Evolutionary conservation across 2,888 invertebrate species (phyloP).

Genomic region (Nemotelus pantherinus): DNA sequence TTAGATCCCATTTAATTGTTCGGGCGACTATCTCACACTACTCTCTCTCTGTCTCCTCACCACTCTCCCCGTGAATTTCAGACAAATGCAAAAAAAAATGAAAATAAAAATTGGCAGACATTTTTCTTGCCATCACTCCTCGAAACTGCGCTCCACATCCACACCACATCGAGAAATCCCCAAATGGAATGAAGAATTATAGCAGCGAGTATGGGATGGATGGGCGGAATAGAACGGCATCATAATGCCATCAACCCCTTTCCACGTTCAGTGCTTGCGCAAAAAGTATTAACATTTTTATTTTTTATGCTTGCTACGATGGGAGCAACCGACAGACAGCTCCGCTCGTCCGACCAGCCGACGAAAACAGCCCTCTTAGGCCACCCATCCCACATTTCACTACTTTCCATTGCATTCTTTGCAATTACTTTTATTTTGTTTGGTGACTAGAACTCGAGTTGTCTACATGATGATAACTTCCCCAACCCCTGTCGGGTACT

Average conservation of each 20-base stretch:
- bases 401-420: constrained; percentile 28
- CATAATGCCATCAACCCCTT: constrained; percentile 34
- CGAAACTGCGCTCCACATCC: constrained; percentile 9
- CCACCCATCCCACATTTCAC: not conserved
- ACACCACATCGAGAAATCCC: not conserved
- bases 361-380: not conserved
- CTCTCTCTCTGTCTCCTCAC: not conserved
- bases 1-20: constrained; percentile 27
- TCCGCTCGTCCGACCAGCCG: not conserved
- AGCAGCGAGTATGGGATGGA: constrained; percentile 6
- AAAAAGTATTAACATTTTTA: constrained; percentile 41
- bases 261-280: constrained; percentile 44
- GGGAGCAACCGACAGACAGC: not conserved
- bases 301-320: not conserved
- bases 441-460: too few species aligned
- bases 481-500: too few species aligned
- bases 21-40: not conserved
- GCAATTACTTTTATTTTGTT: not conserved
- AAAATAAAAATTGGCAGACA: constrained; percentile 45
- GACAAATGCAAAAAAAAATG: not conserved
- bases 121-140: constrained; percentile 44
- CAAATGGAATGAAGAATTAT: constrained; percentile 24
- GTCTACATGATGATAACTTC: too few species aligned
- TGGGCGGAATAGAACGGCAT: constrained; percentile 6
- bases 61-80: not conserved